Evolutionary conservation across 2,113 vertebrate genomes (phyloP), one percentile per base, ranked within the genome.

Genomic region (human (Homo sapiens)): DNA sequence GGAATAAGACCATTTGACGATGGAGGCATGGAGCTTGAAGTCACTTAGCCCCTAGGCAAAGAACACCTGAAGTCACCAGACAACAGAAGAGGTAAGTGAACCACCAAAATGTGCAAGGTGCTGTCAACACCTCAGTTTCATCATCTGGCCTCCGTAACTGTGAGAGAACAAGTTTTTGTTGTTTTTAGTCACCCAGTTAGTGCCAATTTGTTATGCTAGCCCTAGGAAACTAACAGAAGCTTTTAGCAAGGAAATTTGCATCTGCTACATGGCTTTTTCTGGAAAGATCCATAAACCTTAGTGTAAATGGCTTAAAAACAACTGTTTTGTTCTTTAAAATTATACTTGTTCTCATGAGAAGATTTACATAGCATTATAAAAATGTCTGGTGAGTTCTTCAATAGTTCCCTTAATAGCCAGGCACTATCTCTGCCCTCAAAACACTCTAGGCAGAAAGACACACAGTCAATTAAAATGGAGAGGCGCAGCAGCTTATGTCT

Each of bases 291-390:
- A 88, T 45, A 88, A 93, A 88, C 32, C 11, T 83, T 81, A 64
- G 11, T 84, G 30, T 45, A 94, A 93, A 90, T 48, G n/a, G 1
- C 81, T 93, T 93, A 84, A 64, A 95, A 93, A 93, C 7, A 90
- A 95, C 16, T 89, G 13, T 66, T 82, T 23, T 40, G 3, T 75
- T 96, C 91, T 82, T 55, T 4, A 87, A 85, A 68, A 73, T 89
- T 92, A 59, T 38, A 75, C 10, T 85, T 66, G 9, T 93, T 76
- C 14, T 95, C 38, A 12, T 68, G 22, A 82, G n/a, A 87, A 82
- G 50, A 90, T 93, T 86, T 95, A 66, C 20, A 78, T 9, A 38
- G n/a, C 70, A n/a, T 32, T 59, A 2, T 87, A 73, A 96, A 18
- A 88, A 68, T 14, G 10, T 75, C 43, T 75, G 20, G 64, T 38